Percentiles rank a stretch among this genome's conserved stretches.
phyloP scores from a whole-genome alignment of 2,888 invertebrate genomes.

The Eupithecia subumbrata region DNA sequence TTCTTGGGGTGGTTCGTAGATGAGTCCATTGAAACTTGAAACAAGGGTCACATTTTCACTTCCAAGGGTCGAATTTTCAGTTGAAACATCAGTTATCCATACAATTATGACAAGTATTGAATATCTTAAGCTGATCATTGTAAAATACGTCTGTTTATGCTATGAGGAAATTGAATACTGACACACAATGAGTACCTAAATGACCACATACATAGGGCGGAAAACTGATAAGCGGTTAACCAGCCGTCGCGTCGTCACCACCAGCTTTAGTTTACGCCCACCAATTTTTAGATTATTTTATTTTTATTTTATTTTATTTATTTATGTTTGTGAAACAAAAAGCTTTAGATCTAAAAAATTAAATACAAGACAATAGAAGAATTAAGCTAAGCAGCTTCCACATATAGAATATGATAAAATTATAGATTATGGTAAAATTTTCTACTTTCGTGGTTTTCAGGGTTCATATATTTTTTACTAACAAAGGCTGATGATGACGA shows the following conservation, averaged over 20 bases:
- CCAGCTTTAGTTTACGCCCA: neutral
- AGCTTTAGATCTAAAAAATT: too few relatives aligned
- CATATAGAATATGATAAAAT: too few relatives aligned
- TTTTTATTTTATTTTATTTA: too few relatives aligned
- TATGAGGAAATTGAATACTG: neutral
- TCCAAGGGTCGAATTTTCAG: neutral
- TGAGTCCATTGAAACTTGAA: neutral
- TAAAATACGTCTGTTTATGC: neutral
- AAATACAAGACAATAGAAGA: too few relatives aligned
- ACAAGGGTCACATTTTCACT: constrained; percentile 2
- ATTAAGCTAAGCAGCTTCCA: too few relatives aligned
- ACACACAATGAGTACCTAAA: neutral
- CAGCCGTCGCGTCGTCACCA: neutral
- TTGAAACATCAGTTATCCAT: neutral
- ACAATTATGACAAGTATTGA: neutral
- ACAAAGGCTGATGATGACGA: too few relatives aligned
- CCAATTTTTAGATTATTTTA: too few relatives aligned
- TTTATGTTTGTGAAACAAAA: too few relatives aligned
- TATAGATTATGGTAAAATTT: too few relatives aligned
- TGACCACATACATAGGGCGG: too few relatives aligned
- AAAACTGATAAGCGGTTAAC: neutral
- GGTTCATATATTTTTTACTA: too few relatives aligned
- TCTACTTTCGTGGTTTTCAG: too few relatives aligned
- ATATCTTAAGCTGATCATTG: neutral
- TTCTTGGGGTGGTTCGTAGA: neutral